Evolutionary conservation across 2,888 invertebrate species (phyloP).

Genomic region (Strigamia maritima): DNA sequence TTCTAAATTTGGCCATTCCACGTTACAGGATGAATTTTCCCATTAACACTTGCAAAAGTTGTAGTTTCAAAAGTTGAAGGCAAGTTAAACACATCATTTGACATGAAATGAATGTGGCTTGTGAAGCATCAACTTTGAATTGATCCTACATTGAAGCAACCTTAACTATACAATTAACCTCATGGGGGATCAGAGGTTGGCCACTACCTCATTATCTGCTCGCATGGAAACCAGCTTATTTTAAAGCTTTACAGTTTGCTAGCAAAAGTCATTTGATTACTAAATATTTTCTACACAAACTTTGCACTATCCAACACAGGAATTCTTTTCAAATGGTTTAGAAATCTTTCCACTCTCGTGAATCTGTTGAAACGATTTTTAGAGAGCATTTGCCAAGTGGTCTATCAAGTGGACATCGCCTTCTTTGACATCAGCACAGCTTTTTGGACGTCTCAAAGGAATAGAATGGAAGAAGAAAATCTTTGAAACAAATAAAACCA

Average conservation of each 20-base stretch:
- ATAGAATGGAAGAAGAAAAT: neutral
- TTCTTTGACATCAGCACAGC: conserved; percentile 6
- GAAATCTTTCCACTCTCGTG: neutral
- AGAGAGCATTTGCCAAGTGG: conserved; percentile 10
- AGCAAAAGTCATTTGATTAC: neutral
- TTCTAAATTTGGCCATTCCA: neutral
- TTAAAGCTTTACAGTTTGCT: neutral
- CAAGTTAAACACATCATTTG: neutral
- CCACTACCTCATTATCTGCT: neutral
- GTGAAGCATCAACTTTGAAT: conserved; percentile 4
- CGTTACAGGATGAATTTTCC: neutral
- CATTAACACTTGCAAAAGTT: neutral
- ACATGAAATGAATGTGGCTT: conserved; percentile 4
- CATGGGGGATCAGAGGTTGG: neutral
- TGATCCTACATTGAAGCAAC: neutral
- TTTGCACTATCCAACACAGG: neutral
- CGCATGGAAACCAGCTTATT: neutral
- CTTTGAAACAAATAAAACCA: conserved; percentile 10
- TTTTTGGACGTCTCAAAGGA: conserved; percentile 7
- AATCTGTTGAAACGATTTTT: neutral
- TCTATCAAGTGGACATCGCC: conserved; percentile 10
- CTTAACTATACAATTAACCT: neutral
- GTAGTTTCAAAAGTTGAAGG: neutral
- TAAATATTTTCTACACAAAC: neutral
- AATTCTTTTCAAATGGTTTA: neutral